Conservation (phyloP, 2,113 vertebrate species). For the Potamarius usumacintae region DNA sequence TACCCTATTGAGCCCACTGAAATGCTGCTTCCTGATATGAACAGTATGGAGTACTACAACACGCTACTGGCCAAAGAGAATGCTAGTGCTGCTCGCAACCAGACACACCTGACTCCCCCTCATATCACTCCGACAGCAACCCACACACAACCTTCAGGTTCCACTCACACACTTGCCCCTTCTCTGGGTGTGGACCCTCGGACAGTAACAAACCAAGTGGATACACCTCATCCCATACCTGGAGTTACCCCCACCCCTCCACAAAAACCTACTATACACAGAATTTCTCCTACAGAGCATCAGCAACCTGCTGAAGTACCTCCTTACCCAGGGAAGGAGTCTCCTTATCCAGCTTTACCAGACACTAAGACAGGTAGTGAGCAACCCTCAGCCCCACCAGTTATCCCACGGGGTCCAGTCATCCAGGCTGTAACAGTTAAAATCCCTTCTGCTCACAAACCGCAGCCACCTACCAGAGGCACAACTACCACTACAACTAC, state of each 20-base stretch:
- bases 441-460: slow-evolving; percentile 56
- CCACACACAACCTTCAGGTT: slow-evolving; percentile 41
- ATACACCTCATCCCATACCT: slow-evolving; percentile 31
- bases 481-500: slow-evolving; percentile 58
- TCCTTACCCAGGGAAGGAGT: slow-evolving; percentile 15
- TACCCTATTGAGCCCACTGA: slow-evolving; percentile 74
- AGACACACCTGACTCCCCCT: slow-evolving; percentile 55
- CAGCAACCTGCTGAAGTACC: slow-evolving; percentile 6
- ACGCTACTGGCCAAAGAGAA: slow-evolving; percentile 69
- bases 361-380: slow-evolving; percentile 25
- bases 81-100: slow-evolving; percentile 44
- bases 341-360: slow-evolving; percentile 30
- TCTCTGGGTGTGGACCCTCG: slow-evolving; percentile 38
- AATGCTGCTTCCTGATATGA: slow-evolving; percentile 77
- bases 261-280: slow-evolving; percentile 25
- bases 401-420: slow-evolving; percentile 30
- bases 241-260: slow-evolving; percentile 49
- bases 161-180: slow-evolving; percentile 46
- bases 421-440: slow-evolving; percentile 56
- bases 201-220: slow-evolving; percentile 3
- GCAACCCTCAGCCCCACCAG: slow-evolving; percentile 44
- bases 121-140: slow-evolving; percentile 41
- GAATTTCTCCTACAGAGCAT: slow-evolving; percentile 38
- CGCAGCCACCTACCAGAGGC: slow-evolving; percentile 39
- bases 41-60: slow-evolving; percentile 78